Conservation (phyloP, 2,113 vertebrate species). For the Corydoras sp. region DNA sequence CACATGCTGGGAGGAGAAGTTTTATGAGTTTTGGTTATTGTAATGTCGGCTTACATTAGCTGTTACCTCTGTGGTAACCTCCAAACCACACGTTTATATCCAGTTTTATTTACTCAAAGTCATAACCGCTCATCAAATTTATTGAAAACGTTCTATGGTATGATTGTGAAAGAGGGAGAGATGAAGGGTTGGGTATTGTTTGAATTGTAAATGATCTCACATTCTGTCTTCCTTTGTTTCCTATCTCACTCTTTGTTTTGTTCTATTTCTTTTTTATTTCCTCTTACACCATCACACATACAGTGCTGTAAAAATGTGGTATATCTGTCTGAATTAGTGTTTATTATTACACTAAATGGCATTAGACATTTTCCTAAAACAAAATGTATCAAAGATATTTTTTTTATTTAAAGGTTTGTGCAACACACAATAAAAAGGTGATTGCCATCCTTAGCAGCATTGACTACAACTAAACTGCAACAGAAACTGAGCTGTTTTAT, state of each 20-base stretch:
- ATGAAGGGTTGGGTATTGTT: background rate
- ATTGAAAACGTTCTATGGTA: slow-evolving; percentile 7
- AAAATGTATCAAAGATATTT: no score
- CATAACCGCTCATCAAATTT: slow-evolving; percentile 26
- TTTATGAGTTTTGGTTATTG: slow-evolving; percentile 32
- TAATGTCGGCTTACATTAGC: slow-evolving; percentile 25
- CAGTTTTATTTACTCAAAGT: slow-evolving; percentile 20
- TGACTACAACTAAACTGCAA: no score
- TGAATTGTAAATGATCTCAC: slow-evolving; percentile 9
- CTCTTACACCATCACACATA: no score
- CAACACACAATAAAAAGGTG: no score
- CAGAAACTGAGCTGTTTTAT: no score
- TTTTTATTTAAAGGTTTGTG: no score
- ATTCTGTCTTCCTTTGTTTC: background rate
- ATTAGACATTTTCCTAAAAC: no score
- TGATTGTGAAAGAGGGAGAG: background rate
- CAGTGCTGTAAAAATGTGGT: no score
- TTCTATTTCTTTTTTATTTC: background rate
- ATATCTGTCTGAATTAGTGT: no score
- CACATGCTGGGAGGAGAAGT: slow-evolving; percentile 22
- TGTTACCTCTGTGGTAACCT: slow-evolving; percentile 18
- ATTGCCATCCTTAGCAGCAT: no score
- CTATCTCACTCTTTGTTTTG: background rate
- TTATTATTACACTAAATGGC: no score
- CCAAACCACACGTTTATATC: slow-evolving; percentile 6